Evolutionary conservation across 2,113 vertebrate genomes (phyloP).

Genomic region (Burhinus oedicnemus): DNA sequence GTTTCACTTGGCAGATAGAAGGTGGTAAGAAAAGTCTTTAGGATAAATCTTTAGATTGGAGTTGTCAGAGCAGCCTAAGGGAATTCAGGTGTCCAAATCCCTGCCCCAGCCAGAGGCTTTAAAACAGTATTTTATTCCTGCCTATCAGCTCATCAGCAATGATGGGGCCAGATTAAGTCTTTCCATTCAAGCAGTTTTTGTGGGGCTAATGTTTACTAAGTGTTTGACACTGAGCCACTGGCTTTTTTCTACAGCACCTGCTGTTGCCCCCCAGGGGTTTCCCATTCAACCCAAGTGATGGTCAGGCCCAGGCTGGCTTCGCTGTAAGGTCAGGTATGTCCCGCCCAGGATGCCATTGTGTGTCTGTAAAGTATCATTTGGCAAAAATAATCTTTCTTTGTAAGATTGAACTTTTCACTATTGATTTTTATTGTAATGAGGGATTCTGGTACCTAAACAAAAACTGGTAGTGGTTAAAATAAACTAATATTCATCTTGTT

Average conservation of each 20-base stretch:
- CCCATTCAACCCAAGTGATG: background rate
- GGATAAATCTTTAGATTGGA: slow-evolving; percentile 10
- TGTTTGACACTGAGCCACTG: background rate
- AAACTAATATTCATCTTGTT: slow-evolving; percentile 9
- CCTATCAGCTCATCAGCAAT: slow-evolving; percentile 27
- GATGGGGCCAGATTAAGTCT: background rate
- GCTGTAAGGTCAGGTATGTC: background rate
- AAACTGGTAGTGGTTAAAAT: background rate
- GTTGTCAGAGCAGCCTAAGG: slow-evolving; percentile 29
- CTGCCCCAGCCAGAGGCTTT: slow-evolving; percentile 25
- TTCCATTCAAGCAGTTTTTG: slow-evolving; percentile 19
- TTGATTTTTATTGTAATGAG: slow-evolving; percentile 9
- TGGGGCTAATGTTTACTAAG: slow-evolving; percentile 23
- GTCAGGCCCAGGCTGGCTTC: background rate
- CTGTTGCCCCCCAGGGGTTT: background rate
- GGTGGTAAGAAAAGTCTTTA: background rate
- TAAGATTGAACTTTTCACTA: background rate
- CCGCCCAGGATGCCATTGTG: background rate
- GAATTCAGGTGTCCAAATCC: slow-evolving; percentile 44
- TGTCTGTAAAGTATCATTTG: background rate
- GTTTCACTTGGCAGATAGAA: slow-evolving; percentile 20
- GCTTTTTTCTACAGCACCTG: slow-evolving; percentile 9
- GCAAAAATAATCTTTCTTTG: background rate
- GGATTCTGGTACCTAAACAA: background rate
- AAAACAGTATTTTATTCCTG: slow-evolving; percentile 25